A percentile compares a stretch with the other conserved stretches of the same genome.
These are phyloP conservation scores for Petrolisthes cinctipes DNA, from an alignment of 2,888 invertebrate species.

Conservation along the genomic window DNA sequence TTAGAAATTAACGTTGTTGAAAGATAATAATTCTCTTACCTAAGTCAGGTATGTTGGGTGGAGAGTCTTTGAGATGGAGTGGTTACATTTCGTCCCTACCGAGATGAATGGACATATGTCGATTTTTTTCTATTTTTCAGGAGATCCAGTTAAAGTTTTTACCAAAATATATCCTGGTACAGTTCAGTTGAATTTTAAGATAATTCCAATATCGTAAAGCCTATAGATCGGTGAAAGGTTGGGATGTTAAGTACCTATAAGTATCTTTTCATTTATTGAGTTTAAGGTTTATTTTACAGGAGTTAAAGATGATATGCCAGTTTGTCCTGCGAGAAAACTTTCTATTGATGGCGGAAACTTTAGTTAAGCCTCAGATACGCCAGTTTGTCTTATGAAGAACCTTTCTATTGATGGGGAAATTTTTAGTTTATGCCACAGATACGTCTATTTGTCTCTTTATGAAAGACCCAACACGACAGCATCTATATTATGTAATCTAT, in stretches of 20 bases:
- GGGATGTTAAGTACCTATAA: neutral
- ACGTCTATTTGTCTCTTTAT: no score
- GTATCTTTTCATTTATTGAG: neutral
- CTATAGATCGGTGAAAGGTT: neutral
- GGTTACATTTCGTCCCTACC: neutral
- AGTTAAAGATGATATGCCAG: neutral
- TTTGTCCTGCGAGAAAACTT: neutral
- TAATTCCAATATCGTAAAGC: neutral
- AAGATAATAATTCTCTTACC: no score
- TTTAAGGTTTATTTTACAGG: neutral
- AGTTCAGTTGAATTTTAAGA: neutral
- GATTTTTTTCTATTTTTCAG: neutral
- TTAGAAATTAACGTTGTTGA: no score
- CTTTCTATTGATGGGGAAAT: no score
- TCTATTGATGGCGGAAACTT: neutral
- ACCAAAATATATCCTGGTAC: neutral
- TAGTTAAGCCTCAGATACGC: neutral
- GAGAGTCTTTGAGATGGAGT: neutral
- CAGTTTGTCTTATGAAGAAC: no score
- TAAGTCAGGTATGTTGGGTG: neutral
- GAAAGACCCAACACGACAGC: neutral
- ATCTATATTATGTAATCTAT: neutral
- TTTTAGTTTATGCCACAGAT: no score
- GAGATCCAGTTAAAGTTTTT: neutral
- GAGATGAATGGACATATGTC: neutral